phyloP scores from a whole-genome alignment of 2,797 vertebrate species.

The Pseudochirops corinnae region DNA sequence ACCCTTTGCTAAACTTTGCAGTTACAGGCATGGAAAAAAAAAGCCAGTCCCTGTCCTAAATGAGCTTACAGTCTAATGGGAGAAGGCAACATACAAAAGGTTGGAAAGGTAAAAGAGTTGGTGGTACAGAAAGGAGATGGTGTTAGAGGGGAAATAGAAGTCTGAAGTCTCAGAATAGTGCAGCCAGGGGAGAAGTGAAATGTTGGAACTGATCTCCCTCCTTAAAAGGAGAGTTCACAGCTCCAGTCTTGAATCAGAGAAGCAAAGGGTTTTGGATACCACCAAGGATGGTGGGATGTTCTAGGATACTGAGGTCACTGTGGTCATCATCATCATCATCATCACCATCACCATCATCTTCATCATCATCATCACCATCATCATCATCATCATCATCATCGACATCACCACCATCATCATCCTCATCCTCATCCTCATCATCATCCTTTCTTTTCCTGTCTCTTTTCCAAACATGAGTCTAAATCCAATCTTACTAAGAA shows the following conservation, averaged over 20 bases:
- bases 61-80: not conserved
- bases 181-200: not conserved
- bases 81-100: not conserved
- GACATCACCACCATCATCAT: not conserved
- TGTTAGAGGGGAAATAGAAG: not conserved
- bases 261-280: not conserved
- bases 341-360: too few species aligned
- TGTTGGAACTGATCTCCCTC: not conserved
- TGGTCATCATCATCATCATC: too few species aligned
- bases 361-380: too few species aligned
- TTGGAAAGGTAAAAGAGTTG: not conserved
- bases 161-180: not conserved
- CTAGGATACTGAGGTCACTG: not conserved
- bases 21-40: too few species aligned
- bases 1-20: too few species aligned
- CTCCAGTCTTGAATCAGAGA: not conserved
- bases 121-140: not conserved
- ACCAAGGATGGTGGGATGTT: not conserved
- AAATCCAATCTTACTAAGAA: not conserved
- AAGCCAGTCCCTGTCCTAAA: too few species aligned
- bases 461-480: not conserved
- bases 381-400: too few species aligned
- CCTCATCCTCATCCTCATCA: not conserved
- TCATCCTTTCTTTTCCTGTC: not conserved
- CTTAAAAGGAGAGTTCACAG: not conserved